A percentile compares a stretch with the other conserved stretches of the same genome.
Evolutionary conservation across 2,888 invertebrate species (phyloP).

Genomic region (Strigamia crassipes): DNA sequence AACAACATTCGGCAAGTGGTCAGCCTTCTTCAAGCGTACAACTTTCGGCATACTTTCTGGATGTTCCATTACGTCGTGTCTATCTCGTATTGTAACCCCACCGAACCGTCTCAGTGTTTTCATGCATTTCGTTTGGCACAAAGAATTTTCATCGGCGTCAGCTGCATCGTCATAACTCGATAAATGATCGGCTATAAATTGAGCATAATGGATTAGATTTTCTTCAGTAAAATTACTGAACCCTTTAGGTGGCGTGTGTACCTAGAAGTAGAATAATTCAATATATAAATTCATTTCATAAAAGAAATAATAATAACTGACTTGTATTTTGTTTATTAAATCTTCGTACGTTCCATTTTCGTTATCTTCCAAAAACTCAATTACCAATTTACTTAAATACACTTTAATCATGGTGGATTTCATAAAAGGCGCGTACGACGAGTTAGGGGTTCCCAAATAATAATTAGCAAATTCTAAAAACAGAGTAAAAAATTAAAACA

Average conservation of each 20-base stretch:
- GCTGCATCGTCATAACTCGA: constrained; percentile 63
- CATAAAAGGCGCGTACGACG: constrained; percentile 72
- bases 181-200: constrained; percentile 76
- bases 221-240: constrained; percentile 69
- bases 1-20: background rate
- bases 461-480: constrained; percentile 70
- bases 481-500: background rate
- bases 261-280: background rate
- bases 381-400: constrained; percentile 75
- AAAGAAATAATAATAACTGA: constrained; percentile 47
- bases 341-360: constrained; percentile 73
- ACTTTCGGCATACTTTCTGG: constrained; percentile 54
- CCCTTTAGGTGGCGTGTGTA: constrained; percentile 63
- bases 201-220: constrained; percentile 73
- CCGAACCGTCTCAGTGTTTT: constrained; percentile 75
- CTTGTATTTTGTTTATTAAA: constrained; percentile 70
- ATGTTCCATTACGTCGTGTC: constrained; percentile 51
- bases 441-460: constrained; percentile 74
- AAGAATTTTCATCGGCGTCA: constrained; percentile 65
- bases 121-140: constrained; percentile 75
- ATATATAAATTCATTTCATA: no score
- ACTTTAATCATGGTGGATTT: constrained; percentile 74
- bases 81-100: constrained; percentile 71
- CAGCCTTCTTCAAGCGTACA: no score
- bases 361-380: constrained; percentile 72